Evolutionary conservation across 2,797 vertebrate genomes (phyloP), one percentile per base, ranked within the genome.

Genomic region (Bryconaethiops microstoma): DNA sequence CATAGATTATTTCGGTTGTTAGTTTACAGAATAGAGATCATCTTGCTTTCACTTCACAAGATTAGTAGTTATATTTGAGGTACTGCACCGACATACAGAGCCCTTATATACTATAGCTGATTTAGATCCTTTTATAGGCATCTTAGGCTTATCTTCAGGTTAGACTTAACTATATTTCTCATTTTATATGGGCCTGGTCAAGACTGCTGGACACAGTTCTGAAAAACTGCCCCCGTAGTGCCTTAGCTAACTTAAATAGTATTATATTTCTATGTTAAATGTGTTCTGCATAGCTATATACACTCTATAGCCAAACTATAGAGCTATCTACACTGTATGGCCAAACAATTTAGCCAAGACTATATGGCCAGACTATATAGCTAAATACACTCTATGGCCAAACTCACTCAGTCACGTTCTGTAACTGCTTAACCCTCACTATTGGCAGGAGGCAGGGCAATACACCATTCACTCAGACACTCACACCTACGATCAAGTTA

Each of bases 21-120:
- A 10, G 25, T 55, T 55, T 55, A 55, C 9, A 39, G 50, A 39
- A 21, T 40, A 57, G 9, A 57, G 45, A 4, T 29, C 23, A n/a
- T 73, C 52, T 40, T 57, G 70, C 25, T 57, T 72, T 55, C 52
- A 72, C 45, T 52, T 13, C 7, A 7, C 69, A 52, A 29, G 23
- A 17, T 50, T 17, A 19, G 25, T 57, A 39, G 55, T 73, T 57
- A 17, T 73, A 57, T 50, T 72, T 50, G 50, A 57, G 29, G 17
- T 17, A 40, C 52, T 25, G 39, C 52, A 73, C 29, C 21, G 52
- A 71, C 69, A 71, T 48, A 73, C 57, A 52, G 25, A 57, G 17
- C 25, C 19, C 29, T 8, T 57, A 40, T 57, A 39, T 16, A 5
- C 52, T 39, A 39, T 0, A 39, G 29, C 52, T 65, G 62, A 73